These are phyloP conservation scores for Amiota minor DNA, from an alignment of 2,888 invertebrate species.

Conservation along the genomic window DNA sequence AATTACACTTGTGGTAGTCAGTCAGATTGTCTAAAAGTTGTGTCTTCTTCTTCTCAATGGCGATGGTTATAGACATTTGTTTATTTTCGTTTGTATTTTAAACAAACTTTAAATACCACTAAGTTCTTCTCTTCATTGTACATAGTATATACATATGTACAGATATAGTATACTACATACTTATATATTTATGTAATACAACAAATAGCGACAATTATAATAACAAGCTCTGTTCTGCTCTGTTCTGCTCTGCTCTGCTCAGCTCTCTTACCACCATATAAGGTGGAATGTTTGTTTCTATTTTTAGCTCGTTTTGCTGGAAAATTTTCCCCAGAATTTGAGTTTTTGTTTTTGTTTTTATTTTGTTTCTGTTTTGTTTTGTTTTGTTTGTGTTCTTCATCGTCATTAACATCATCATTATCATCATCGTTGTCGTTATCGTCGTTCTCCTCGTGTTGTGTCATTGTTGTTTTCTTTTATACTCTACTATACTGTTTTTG, in stretches of 20 bases:
- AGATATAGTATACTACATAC: too few relatives aligned
- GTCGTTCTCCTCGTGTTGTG: not conserved
- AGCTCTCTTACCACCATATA: not conserved
- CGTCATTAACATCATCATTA: not conserved
- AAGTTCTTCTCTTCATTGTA: too few relatives aligned
- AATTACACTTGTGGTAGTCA: too few relatives aligned
- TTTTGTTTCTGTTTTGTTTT: not conserved
- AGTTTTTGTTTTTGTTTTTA: not conserved
- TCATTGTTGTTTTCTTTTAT: slow-evolving; percentile 6
- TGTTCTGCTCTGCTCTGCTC: not conserved
- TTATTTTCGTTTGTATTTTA: too few relatives aligned
- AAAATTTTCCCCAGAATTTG: slow-evolving; percentile 21
- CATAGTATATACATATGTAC: too few relatives aligned
- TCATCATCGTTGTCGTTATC: not conserved
- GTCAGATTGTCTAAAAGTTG: too few relatives aligned
- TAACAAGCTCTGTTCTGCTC: not conserved
- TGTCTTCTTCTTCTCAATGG: too few relatives aligned
- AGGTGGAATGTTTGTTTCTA: slow-evolving; percentile 20
- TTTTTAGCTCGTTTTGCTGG: slow-evolving; percentile 11
- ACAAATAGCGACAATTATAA: not conserved
- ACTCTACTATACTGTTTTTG: not conserved
- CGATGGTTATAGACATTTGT: too few relatives aligned
- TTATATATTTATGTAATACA: slow-evolving; percentile 3
- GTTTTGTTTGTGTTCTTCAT: not conserved
- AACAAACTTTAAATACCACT: too few relatives aligned